Evolutionary conservation across 92 coral and sea anemone genomes (phyloP).

Genomic region (Nematostella vectensis): DNA sequence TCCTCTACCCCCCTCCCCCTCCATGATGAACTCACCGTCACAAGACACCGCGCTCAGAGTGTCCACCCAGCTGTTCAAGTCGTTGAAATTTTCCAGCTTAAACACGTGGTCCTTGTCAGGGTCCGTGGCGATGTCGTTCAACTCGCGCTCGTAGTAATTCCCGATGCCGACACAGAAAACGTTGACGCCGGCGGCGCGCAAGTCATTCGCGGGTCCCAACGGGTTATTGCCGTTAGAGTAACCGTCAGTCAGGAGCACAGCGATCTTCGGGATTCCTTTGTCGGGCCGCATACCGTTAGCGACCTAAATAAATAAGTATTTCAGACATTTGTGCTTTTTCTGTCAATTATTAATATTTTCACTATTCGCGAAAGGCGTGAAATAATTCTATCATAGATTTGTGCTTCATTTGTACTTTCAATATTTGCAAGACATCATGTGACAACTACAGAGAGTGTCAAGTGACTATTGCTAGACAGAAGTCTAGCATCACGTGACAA

Average conservation of each 20-base stretch:
- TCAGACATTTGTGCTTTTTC: no score
- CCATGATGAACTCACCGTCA: slow-evolving; percentile 54
- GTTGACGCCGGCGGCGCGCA: slow-evolving; percentile 58
- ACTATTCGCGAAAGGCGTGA: no score
- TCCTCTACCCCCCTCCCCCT: background rate
- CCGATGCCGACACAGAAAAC: slow-evolving; percentile 89
- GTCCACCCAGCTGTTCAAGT: slow-evolving; percentile 78
- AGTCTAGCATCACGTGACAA: no score
- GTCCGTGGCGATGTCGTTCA: slow-evolving; percentile 69
- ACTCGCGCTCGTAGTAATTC: slow-evolving; percentile 25
- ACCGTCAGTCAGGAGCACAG: slow-evolving; percentile 79
- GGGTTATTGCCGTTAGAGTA: slow-evolving; percentile 43
- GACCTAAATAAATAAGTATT: background rate
- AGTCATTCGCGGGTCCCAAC: slow-evolving; percentile 26
- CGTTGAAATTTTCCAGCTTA: slow-evolving; percentile 49
- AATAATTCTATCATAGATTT: no score
- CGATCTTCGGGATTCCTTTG: slow-evolving; percentile 74
- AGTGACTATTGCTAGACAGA: no score
- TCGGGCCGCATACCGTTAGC: slow-evolving; percentile 80
- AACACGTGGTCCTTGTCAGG: slow-evolving; percentile 83
- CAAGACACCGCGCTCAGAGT: slow-evolving; percentile 92
- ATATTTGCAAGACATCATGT: no score
- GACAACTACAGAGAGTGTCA: no score
- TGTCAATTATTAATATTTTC: no score
- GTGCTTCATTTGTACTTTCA: no score